Evolutionary conservation across 2,888 invertebrate genomes (phyloP).

Genomic region (Phortica magna): DNA sequence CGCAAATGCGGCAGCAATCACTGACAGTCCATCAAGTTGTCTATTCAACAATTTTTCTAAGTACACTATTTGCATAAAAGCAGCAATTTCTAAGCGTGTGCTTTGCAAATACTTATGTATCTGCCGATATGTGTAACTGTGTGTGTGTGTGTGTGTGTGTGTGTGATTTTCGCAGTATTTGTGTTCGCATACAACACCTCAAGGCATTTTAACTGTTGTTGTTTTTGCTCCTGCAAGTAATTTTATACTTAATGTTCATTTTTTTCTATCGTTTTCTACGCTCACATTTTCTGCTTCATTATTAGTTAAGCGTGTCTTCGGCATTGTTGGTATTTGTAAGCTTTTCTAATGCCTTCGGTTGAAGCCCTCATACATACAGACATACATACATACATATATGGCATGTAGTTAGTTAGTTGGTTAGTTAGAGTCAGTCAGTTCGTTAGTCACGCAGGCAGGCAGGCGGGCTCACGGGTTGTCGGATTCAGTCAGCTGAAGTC

Average conservation of each 20-base stretch:
- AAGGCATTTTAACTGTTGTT: slow-evolving; percentile 29
- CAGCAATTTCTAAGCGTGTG: not conserved
- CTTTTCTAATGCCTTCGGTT: not conserved
- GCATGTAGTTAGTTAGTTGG: not conserved
- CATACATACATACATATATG: not conserved
- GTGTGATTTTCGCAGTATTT: not conserved
- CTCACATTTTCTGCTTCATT: not conserved
- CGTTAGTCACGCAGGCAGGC: no score
- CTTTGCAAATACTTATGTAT: not conserved
- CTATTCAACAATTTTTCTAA: not conserved
- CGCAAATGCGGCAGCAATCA: slow-evolving; percentile 23
- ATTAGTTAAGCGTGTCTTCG: slow-evolving; percentile 11
- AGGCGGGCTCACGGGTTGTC: no score
- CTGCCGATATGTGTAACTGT: not conserved
- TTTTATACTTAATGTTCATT: slow-evolving; percentile 6
- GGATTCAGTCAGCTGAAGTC: not conserved
- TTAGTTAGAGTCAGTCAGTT: not conserved
- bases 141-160: not conserved
- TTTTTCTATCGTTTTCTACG: not conserved
- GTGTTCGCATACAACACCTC: slow-evolving; percentile 13
- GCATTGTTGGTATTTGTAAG: slow-evolving; percentile 5
- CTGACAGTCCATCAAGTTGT: slow-evolving; percentile 30
- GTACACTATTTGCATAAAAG: slow-evolving; percentile 25
- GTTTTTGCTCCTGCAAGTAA: slow-evolving; percentile 6
- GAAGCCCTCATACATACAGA: not conserved